Evolutionary conservation across 35 echinoderm and acorn worm genomes (phyloP), one percentile per base, ranked within the genome.

Genomic region (Apostichopus parvimensis): DNA sequence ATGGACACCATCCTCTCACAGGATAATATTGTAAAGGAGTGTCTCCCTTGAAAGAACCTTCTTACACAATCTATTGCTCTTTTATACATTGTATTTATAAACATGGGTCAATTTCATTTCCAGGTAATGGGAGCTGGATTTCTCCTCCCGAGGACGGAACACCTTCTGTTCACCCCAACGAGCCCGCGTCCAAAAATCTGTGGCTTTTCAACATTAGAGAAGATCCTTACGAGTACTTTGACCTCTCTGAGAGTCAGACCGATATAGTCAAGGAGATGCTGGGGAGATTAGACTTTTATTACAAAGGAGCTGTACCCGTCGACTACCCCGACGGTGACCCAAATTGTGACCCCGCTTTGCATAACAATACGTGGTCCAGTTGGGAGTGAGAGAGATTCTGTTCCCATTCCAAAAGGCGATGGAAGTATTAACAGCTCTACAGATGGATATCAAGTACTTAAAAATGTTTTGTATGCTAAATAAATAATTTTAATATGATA

Each of bases 121-220:
- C 85, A 98, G 96, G 96, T 83, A 92, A 92, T 78, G 92, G 94
- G 17, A 93, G 86, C 79, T 98, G 96, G 96, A 92, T 98, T 13
- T 90, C 96, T 24, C 92, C 94, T 68, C 96, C 96, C 15, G 96
- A 98, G 18, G 83, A 95, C 2, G 94, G 94, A 17, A 83, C 91
- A 56, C 54, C 87, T 4, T 56, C 92, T 9, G 55, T 94, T 17
- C 66, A 91, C 75, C 96, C 96, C 26, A 34, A 84, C 6, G 94
- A 93, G 15, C 92, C 92, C 14, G 24, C 53, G 4, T 77, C 83
- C 23, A 95, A 98, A 86, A 53, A 82, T 20, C 12, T 98, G 18
- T 95, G 94, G 92, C 76, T 98, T 13, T 98, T 95, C 80, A 98
- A 98, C 75, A 98, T 98, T 9, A 66, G 15, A 53, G 90, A 98